Conservation (phyloP, 2,888 invertebrate species). For the Andrena flavipes region DNA sequence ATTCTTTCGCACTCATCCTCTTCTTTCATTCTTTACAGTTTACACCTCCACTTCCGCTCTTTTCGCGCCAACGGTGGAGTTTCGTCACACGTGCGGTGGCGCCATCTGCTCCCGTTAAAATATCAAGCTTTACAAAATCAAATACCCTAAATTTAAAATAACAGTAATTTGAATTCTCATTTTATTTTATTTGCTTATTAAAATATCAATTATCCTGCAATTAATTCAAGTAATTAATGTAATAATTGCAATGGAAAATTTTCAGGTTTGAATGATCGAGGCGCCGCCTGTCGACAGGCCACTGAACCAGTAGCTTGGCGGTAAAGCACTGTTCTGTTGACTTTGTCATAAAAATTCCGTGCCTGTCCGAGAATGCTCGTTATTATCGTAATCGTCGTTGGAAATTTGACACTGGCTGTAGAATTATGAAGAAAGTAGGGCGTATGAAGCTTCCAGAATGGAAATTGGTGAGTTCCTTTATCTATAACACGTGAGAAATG, state of each 20-base stretch:
- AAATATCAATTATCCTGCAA: background rate
- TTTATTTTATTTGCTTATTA: background rate
- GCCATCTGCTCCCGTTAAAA: background rate
- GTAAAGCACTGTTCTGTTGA: background rate
- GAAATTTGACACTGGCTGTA: background rate
- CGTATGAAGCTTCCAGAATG: background rate
- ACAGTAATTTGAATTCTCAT: background rate
- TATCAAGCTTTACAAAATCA: background rate
- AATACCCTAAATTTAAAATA: background rate
- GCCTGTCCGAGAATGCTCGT: background rate
- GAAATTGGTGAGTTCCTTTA: background rate
- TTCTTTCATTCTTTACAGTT: background rate
- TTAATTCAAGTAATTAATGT: background rate
- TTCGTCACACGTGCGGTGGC: background rate
- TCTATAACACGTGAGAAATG: background rate
- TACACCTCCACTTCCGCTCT: background rate
- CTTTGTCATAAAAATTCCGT: background rate
- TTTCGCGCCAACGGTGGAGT: background rate
- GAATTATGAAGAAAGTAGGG: background rate
- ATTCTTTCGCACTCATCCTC: background rate
- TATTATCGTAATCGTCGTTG: background rate
- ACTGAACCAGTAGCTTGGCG: background rate
- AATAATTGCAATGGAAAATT: background rate
- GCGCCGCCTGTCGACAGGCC: background rate
- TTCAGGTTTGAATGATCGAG: slow-evolving; percentile 1